Evolutionary conservation across 2,113 vertebrate species (phyloP).

Genomic region (Syngnathus typhle): DNA sequence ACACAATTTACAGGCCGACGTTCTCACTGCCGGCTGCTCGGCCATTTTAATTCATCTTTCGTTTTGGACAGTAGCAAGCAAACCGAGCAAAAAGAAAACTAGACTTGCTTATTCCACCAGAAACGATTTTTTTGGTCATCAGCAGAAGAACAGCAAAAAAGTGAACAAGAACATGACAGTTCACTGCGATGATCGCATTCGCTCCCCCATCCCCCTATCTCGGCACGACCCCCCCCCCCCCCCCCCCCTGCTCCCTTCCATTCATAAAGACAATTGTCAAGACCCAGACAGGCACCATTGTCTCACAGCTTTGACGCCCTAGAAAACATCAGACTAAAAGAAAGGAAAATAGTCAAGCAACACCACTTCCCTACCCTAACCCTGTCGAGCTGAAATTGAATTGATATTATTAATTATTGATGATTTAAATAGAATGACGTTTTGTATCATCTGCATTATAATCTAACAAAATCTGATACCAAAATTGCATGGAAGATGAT

Average conservation of each 20-base stretch:
- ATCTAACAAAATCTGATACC: too few species aligned
- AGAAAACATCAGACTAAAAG: slow-evolving; percentile 32
- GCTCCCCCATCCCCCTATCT: slow-evolving; percentile 9
- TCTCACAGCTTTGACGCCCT: slow-evolving; percentile 48
- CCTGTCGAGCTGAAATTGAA: too few species aligned
- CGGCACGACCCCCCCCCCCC: slow-evolving; percentile 11
- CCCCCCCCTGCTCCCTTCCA: slow-evolving; percentile 27
- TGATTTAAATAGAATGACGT: too few species aligned
- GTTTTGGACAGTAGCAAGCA: background rate
- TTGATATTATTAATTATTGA: background rate
- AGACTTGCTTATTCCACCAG: too few species aligned
- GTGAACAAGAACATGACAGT: slow-evolving; percentile 33
- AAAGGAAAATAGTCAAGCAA: background rate
- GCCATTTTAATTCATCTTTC: background rate
- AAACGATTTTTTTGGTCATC: too few species aligned
- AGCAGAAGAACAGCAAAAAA: slow-evolving; percentile 12
- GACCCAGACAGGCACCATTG: slow-evolving; percentile 62
- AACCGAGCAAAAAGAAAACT: too few species aligned
- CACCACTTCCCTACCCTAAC: too few species aligned
- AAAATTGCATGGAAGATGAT: too few species aligned
- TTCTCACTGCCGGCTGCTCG: background rate
- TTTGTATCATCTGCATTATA: too few species aligned
- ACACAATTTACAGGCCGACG: slow-evolving; percentile 14
- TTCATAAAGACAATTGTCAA: slow-evolving; percentile 61
- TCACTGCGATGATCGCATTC: slow-evolving; percentile 21